Base-by-base conservation (phyloP, 2,797 vertebrate species). In the Gadopsis bispinosus region DNA sequence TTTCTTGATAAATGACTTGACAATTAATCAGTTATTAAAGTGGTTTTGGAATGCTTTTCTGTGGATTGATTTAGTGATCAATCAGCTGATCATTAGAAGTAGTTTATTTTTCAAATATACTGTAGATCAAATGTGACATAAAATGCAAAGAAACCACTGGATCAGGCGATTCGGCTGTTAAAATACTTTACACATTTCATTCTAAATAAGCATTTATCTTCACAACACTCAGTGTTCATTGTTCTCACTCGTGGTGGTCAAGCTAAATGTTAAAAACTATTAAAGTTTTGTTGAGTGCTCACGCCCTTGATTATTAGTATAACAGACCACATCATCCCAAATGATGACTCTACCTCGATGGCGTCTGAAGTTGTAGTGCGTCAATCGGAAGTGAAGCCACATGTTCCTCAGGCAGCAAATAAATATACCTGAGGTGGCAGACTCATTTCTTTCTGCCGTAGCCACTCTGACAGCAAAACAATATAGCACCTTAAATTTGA, bases 401-500 rank as follows among this genome's bases (percentile, higher is more conserved):
- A 39, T 74, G 39, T 71, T 77, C 82, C 77, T 69, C 84, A 69
- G 69, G n/a, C 50, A 77, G 78, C 69, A 86, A 81, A 81, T 69
- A 82, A 82, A 88, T 69, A 64, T 31, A 83, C 69, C 85, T 33
- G 75, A 87, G 61, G 87, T 87, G 84, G 67, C 84, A 81, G 78
- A 88, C 87, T 86, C 54, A 73, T 87, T 84, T 89, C 64, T 74
- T 59, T 71, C 71, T 41, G 20, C 65, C 29, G 51, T 56, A 78
- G 73, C 31, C 65, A 35, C n/a, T 33, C 51, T 92, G 88, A 85
- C 88, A 90, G 87, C 79, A 41, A 86, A 84, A 88, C 87, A 92
- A 92, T 85, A 88, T 81, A 77, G 83, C 91, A 91, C 88, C 89
- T 91, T 87, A 81, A 79, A 73, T 79, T 79, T 75, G 71, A 37